phyloP scores from a whole-genome alignment of 1,140 invertebrate genomes.

The Ylistrum balloti region DNA sequence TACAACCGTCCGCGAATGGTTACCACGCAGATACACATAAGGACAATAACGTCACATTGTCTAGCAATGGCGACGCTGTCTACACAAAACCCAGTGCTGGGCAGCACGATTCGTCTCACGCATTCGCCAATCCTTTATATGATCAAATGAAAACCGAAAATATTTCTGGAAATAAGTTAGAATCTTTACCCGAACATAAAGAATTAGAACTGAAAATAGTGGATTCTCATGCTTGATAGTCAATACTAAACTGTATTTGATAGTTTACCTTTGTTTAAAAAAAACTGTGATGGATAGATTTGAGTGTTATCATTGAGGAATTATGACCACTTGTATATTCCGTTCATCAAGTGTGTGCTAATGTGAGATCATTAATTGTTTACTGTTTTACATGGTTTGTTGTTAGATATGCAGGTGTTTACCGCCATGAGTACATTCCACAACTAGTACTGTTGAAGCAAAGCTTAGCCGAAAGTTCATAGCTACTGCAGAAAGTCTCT shows the following conservation, averaged over 20 bases:
- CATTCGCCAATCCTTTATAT: slow-evolving; percentile 64
- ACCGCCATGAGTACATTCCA: too few relatives aligned
- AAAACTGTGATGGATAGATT: background rate
- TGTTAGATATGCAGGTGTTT: too few relatives aligned
- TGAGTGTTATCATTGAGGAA: background rate
- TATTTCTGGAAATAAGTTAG: slow-evolving; percentile 47
- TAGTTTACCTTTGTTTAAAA: background rate
- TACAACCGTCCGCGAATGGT: slow-evolving; percentile 55
- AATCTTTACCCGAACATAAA: slow-evolving; percentile 56
- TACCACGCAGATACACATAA: slow-evolving; percentile 54
- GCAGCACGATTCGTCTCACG: slow-evolving; percentile 45
- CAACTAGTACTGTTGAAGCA: background rate
- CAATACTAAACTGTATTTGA: background rate
- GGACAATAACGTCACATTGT: slow-evolving; percentile 41
- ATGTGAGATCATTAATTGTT: background rate
- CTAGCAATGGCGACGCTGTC: slow-evolving; percentile 62
- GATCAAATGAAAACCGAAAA: slow-evolving; percentile 49
- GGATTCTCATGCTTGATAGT: background rate
- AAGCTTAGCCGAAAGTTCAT: background rate
- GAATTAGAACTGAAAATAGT: slow-evolving; percentile 49
- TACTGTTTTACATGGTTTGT: background rate
- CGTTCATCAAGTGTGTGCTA: background rate
- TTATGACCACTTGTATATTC: background rate
- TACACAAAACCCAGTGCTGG: slow-evolving; percentile 55
- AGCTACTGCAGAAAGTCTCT: background rate